Conservation (phyloP, 2,113 vertebrate species). For the Peromyscus leucopus region DNA sequence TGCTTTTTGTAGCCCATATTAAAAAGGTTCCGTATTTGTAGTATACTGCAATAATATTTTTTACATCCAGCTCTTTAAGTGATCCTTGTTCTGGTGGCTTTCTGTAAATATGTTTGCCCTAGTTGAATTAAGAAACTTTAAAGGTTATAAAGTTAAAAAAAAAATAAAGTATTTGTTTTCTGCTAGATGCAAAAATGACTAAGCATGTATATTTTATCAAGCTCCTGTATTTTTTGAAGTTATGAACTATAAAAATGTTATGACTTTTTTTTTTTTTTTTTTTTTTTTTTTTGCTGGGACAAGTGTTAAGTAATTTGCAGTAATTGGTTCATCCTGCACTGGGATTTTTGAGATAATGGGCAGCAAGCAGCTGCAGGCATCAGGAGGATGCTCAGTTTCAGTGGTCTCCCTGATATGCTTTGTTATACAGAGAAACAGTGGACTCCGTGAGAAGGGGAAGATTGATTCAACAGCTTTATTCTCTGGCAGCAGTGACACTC, state of each 20-base stretch:
- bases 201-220: constrained; percentile 91
- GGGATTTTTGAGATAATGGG: constrained; percentile 67
- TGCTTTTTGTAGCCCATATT: constrained; percentile 96
- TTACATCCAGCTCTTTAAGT: constrained; percentile 94
- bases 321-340: constrained; percentile 24
- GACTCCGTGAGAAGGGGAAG: neutral
- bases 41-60: constrained; percentile 98
- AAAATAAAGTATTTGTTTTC: constrained; percentile 83
- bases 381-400: neutral
- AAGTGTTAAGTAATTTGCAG: constrained; percentile 61
- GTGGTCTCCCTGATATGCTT: neutral
- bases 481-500: constrained; percentile 53
- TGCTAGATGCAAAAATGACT: constrained; percentile 85
- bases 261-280: constrained; percentile 68
- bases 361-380: neutral
- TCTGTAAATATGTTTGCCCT: constrained; percentile 96
- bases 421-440: constrained; percentile 58
- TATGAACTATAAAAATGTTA: constrained; percentile 86
- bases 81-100: constrained; percentile 93
- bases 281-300: constrained; percentile 76
- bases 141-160: constrained; percentile 87
- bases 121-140: constrained; percentile 92
- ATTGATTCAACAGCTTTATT: neutral
- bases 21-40: constrained; percentile 95
- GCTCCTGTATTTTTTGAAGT: constrained; percentile 89